These are phyloP conservation scores for Nomia melanderi DNA, from an alignment of 1,140 invertebrate species.

Conservation along the genomic window DNA sequence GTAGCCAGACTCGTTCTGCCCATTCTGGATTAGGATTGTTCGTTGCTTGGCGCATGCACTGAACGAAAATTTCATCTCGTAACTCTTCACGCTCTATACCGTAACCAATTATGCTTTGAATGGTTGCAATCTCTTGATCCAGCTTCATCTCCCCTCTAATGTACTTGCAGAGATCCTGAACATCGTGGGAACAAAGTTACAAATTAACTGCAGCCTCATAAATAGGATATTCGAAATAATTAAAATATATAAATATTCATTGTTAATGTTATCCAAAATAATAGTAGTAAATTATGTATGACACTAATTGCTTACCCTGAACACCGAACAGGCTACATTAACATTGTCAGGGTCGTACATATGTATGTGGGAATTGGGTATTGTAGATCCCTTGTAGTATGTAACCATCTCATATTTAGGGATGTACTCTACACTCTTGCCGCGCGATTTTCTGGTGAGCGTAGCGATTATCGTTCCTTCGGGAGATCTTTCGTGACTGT, in stretches of 20 bases:
- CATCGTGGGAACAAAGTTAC: constrained; percentile 64
- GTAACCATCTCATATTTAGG: constrained; percentile 96
- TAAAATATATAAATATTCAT: too few relatives aligned
- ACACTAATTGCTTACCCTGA: constrained; percentile 85
- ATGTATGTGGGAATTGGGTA: constrained; percentile 96
- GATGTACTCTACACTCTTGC: constrained; percentile 89
- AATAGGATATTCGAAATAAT: too few relatives aligned
- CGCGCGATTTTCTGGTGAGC: constrained; percentile 88
- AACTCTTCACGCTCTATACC: constrained; percentile 94
- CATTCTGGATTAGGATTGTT: constrained; percentile 92
- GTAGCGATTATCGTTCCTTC: constrained; percentile 95
- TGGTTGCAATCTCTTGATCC: constrained; percentile 90
- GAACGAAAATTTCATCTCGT: constrained; percentile 93
- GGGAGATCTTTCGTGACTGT: constrained; percentile 91
- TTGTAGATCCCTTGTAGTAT: constrained; percentile 92
- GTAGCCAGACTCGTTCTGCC: constrained; percentile 92
- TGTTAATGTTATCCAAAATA: constrained; percentile 15
- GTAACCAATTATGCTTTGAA: constrained; percentile 92
- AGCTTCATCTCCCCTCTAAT: constrained; percentile 91
- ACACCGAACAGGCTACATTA: constrained; percentile 93
- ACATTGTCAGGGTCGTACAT: constrained; percentile 98
- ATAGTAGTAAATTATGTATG: not conserved
- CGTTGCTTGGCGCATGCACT: constrained; percentile 91
- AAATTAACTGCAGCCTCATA: too few relatives aligned
- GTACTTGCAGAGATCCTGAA: constrained; percentile 92